Base-by-base conservation (phyloP, 2,888 invertebrate genomes). In the Sepioteuthis lessoniana region DNA sequence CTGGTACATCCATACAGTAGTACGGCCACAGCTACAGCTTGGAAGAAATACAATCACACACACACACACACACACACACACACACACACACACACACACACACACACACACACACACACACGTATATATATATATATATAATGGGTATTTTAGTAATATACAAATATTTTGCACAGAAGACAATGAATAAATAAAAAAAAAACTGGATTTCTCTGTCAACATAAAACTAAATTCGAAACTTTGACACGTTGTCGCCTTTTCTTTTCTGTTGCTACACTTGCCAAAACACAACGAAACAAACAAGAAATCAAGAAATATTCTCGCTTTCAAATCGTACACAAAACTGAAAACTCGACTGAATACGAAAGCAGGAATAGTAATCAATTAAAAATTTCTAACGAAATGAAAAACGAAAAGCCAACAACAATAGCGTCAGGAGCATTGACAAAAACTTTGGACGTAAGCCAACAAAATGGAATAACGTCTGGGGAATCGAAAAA, bases 401-500 rank as follows among this genome's bases (percentile, higher is more conserved):
- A 76, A 76, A 76, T 76, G 76, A 76, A 76, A 76, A 76, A 76
- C n/a, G 10, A 76, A 76, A 76, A 76, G 76, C n/a, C 76, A 76
- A 76, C n/a, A 76, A 76, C 16, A 76, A 76, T n/a, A n/a, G 76
- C 76, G 76, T 76, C 76, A 76, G 35, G n/a, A 76, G 76, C n/a
- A 76, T 76, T 76, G 76, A 76, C 76, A 76, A 76, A 76, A n/a
- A 76, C 76, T n/a, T 76, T 76, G 76, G 76, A 76, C 76, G 35
- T 76, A 76, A 76, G 76, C 76, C n/a, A 76, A 76, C 76, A 76
- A 76, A 76, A 76, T 76, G 76, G 76, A 76, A 76, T 8, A 35
- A 76, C n/a, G 76, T 76, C 76, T 76, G n/a, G 76, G 76, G 76
- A 76, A 76, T 76, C 76, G 76, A 76, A 76, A 76, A 76, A 76